Evolutionary conservation across 2,113 vertebrate species (phyloP).

Genomic region (Atherinomorus stipes): DNA sequence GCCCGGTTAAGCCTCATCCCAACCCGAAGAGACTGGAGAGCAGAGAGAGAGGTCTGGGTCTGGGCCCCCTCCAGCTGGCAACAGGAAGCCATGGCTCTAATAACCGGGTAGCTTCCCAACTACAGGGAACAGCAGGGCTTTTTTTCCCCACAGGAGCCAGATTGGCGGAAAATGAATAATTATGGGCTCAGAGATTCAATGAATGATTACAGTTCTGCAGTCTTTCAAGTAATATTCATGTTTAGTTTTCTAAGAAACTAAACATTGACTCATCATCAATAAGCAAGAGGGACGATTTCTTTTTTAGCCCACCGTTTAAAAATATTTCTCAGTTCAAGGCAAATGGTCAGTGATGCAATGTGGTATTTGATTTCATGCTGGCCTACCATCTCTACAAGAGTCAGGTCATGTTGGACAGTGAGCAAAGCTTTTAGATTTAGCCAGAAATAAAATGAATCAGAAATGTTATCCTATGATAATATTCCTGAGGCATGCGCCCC

Average conservation of each 20-base stretch:
- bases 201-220: constrained; percentile 77
- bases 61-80: constrained; percentile 78
- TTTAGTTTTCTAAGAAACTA: constrained; percentile 69
- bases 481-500: constrained; percentile 10
- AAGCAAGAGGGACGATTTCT: constrained; percentile 5
- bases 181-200: constrained; percentile 77
- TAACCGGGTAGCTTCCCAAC: constrained; percentile 80
- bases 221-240: constrained; percentile 75
- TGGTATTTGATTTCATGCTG: constrained; percentile 21
- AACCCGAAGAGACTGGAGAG: constrained; percentile 44
- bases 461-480: constrained; percentile 25
- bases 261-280: constrained; percentile 58
- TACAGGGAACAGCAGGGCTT: constrained; percentile 70
- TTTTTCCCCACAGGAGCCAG: constrained; percentile 68
- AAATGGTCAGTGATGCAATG: constrained; percentile 29
- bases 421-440: constrained; percentile 29
- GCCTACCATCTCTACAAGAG: not conserved
- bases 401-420: constrained; percentile 12
- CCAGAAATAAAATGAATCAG: constrained; percentile 37
- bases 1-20: constrained; percentile 44
- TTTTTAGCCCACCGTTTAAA: constrained; percentile 24
- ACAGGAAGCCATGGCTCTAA: constrained; percentile 74
- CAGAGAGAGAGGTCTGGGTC: constrained; percentile 67
- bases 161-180: constrained; percentile 82
- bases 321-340: constrained; percentile 5